These are phyloP conservation scores for Rhinoderma darwinii DNA, from an alignment of 2,113 vertebrate genomes.

Conservation along the genomic window DNA sequence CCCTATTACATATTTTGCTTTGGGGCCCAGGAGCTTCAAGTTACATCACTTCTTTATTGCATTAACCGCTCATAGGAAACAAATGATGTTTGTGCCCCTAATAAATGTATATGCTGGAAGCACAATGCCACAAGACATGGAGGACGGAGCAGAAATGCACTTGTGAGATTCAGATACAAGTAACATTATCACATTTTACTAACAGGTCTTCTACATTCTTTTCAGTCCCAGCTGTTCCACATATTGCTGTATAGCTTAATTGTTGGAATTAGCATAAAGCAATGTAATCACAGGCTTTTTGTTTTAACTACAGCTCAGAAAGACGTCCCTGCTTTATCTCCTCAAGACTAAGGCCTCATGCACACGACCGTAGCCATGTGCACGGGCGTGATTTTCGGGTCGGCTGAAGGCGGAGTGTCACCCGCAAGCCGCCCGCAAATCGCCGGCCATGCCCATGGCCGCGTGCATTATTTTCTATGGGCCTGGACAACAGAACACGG, in stretches of 20 bases:
- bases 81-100: no score
- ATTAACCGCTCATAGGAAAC: neutral
- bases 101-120: neutral
- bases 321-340: slow-evolving; percentile 36
- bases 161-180: slow-evolving; percentile 9
- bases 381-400: no score
- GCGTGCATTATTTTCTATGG: no score
- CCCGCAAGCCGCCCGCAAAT: no score
- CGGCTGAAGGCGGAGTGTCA: no score
- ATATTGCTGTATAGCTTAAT: slow-evolving; percentile 34
- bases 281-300: slow-evolving; percentile 33
- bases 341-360: no score
- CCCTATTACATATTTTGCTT: no score
- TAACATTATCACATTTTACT: neutral
- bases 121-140: neutral
- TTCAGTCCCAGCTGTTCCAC: neutral
- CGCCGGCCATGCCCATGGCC: no score
- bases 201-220: neutral
- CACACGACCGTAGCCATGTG: no score
- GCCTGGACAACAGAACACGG: no score
- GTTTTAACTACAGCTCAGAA: slow-evolving; percentile 25
- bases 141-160: neutral
- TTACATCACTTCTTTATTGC: no score
- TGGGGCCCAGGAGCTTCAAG: no score
- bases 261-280: slow-evolving; percentile 45